A percentile compares a stretch with the other conserved stretches of the same genome.
These are phyloP conservation scores for Leptopilina syphax DNA, from an alignment of 2,888 invertebrate species.

Conservation along the genomic window DNA sequence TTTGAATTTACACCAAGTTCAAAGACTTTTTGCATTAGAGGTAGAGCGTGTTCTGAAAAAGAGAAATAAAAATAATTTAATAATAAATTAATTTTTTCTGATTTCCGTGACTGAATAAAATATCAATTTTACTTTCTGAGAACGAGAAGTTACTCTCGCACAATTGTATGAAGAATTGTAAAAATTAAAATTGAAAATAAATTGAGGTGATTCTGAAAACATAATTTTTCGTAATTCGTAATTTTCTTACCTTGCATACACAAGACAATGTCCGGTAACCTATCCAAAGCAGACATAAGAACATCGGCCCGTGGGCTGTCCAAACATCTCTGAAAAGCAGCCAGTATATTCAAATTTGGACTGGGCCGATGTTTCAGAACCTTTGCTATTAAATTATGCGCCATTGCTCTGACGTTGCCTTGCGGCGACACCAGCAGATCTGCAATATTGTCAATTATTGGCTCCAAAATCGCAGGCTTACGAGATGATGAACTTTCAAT, in stretches of 20 bases:
- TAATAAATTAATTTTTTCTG: background rate
- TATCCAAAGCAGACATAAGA: constrained; percentile 87
- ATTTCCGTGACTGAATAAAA: background rate
- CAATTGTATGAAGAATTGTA: too few species aligned
- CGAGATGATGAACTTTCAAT: constrained; percentile 85
- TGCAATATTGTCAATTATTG: constrained; percentile 82
- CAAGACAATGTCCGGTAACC: constrained; percentile 89
- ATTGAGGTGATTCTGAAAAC: too few species aligned
- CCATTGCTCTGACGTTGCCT: constrained; percentile 82
- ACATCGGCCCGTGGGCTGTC: constrained; percentile 89
- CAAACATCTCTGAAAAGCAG: constrained; percentile 89
- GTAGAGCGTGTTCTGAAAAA: constrained; percentile 86
- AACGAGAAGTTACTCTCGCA: too few species aligned
- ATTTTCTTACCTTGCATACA: constrained; percentile 83
- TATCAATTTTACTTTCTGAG: too few species aligned
- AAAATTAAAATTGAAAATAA: too few species aligned
- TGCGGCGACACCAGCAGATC: constrained; percentile 82
- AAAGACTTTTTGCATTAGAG: constrained; percentile 89
- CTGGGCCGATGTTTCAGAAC: constrained; percentile 84
- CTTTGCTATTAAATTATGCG: constrained; percentile 85
- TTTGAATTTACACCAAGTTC: constrained; percentile 88
- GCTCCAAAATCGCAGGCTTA: constrained; percentile 83
- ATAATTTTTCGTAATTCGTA: too few species aligned
- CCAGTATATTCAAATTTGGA: constrained; percentile 82
- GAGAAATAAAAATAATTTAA: constrained; percentile 48